A percentile compares a stretch with the other conserved stretches of the same genome.
Evolutionary conservation across 2,888 invertebrate species (phyloP).

Genomic region (Pammene aurita): DNA sequence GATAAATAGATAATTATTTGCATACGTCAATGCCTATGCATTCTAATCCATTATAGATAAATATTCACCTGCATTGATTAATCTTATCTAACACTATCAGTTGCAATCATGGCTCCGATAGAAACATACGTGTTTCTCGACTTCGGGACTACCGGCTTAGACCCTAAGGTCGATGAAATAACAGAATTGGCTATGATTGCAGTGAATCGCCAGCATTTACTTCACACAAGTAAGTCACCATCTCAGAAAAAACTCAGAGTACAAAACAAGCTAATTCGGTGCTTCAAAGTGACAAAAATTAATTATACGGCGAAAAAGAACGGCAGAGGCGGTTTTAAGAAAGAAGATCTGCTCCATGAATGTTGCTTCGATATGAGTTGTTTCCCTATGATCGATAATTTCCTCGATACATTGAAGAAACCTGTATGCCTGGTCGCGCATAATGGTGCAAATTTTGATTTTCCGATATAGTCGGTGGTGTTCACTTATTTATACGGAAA

Average conservation of each 20-base stretch:
- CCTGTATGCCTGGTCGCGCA: not conserved
- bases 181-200: conserved; percentile 1
- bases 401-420: not conserved
- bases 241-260: not conserved
- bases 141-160: not conserved
- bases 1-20: too few species aligned
- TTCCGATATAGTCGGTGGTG: too few species aligned
- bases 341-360: not conserved
- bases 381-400: not conserved
- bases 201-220: not conserved
- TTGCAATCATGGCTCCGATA: not conserved
- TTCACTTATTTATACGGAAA: too few species aligned
- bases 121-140: not conserved
- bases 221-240: not conserved
- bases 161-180: not conserved
- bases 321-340: not conserved
- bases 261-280: not conserved
- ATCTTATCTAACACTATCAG: not conserved
- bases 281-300: not conserved
- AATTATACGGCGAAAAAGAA: not conserved
- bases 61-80: not conserved
- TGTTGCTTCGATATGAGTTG: not conserved
- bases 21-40: too few species aligned
- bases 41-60: not conserved
- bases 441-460: not conserved